Percentiles rank a stretch among this genome's conserved stretches.
Conservation (phyloP, 2,888 invertebrate species). For the Helobdella robusta region DNA sequence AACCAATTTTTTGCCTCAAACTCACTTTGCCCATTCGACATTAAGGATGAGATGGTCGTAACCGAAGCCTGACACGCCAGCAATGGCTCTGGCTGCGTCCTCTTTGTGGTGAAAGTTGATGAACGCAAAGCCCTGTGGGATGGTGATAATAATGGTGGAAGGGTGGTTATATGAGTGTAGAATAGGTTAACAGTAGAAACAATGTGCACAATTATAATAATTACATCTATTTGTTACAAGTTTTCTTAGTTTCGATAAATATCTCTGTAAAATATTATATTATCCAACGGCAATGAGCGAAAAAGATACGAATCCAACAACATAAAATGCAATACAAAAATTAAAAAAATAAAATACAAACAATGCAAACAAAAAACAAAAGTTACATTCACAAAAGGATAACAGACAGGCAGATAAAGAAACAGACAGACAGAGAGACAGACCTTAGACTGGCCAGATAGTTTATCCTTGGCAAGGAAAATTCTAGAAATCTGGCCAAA, state of each 20-base stretch:
- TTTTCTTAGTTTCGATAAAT: no score
- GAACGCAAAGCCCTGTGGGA: slow-evolving; percentile 90
- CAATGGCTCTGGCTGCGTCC: slow-evolving; percentile 85
- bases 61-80: slow-evolving; percentile 77
- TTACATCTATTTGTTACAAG: no score
- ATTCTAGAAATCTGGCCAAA: slow-evolving; percentile 87
- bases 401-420: not conserved
- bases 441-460: slow-evolving; percentile 53
- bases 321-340: not conserved
- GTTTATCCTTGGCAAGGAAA: slow-evolving; percentile 82
- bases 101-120: slow-evolving; percentile 85
- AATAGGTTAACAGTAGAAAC: no score
- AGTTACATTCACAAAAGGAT: not conserved
- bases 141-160: not conserved
- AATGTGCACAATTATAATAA: no score
- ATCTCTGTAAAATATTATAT: no score
- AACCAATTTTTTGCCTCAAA: no score
- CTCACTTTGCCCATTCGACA: slow-evolving; percentile 92
- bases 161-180: not conserved
- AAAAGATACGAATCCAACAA: no score
- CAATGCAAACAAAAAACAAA: not conserved
- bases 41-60: slow-evolving; percentile 94
- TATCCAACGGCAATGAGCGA: no score
- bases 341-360: not conserved
- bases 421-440: not conserved